Percentiles rank a stretch among this genome's conserved stretches.
These are phyloP conservation scores for Arrhopalites spinosus DNA, from an alignment of 2,888 invertebrate genomes.

Conservation along the genomic window DNA sequence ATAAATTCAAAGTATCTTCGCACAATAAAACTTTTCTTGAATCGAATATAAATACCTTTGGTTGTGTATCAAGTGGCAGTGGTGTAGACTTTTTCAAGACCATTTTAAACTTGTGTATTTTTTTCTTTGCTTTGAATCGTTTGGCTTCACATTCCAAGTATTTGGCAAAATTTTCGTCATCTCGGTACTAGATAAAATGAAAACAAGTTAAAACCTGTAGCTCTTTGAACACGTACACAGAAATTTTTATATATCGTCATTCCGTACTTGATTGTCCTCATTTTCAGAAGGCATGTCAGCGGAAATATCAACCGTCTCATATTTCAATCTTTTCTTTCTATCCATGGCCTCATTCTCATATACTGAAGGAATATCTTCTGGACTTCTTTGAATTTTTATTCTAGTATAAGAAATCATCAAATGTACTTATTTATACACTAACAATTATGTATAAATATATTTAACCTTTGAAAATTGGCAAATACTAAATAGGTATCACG, in stretches of 20 bases:
- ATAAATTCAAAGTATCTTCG: too few species aligned
- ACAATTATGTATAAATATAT: too few species aligned
- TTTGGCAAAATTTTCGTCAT: constrained; percentile 31
- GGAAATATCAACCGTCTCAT: neutral
- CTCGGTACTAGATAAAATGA: neutral
- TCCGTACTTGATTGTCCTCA: neutral
- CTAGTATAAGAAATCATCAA: too few species aligned
- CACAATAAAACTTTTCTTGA: too few species aligned
- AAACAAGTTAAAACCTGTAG: neutral
- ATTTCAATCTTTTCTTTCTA: neutral
- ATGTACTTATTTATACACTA: too few species aligned
- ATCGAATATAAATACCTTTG: too few species aligned
- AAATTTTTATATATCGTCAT: too few species aligned
- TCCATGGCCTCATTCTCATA: neutral
- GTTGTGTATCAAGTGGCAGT: neutral
- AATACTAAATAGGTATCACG: too few species aligned
- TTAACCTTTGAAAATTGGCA: too few species aligned
- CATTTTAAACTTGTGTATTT: neutral
- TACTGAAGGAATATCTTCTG: neutral
- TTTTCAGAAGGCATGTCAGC: neutral
- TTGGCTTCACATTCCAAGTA: constrained; percentile 28
- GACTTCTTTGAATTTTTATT: neutral
- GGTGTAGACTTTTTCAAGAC: neutral
- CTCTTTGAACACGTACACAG: too few species aligned
- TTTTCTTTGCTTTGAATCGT: neutral